phyloP scores from a whole-genome alignment of 2,888 invertebrate species.

The Lasioglossum pauxillum region DNA sequence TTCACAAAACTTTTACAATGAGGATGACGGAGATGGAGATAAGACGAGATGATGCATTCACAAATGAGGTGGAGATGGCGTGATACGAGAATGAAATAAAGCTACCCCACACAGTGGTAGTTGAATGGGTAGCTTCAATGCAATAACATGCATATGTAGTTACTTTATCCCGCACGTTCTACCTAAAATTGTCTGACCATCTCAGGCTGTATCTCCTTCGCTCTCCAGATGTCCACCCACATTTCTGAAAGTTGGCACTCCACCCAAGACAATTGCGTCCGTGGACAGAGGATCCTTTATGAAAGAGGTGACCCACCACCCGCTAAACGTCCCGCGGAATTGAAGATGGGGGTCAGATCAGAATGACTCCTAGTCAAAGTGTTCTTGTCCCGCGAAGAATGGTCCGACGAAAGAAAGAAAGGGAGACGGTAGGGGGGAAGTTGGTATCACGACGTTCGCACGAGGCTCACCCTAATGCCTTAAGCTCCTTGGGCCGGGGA shows the following conservation, averaged over 20 bases:
- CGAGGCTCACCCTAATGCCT: constrained; percentile 75
- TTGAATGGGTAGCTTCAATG: too few relatives aligned
- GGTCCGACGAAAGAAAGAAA: constrained; percentile 20
- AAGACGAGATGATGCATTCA: too few relatives aligned
- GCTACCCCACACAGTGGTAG: too few relatives aligned
- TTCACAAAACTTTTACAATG: too few relatives aligned
- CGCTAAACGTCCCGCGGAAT: neutral
- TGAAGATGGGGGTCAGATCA: neutral
- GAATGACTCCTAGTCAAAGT: neutral
- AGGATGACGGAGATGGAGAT: too few relatives aligned
- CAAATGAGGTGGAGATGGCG: too few relatives aligned
- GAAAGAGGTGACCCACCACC: neutral
- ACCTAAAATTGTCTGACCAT: neutral
- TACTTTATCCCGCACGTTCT: neutral
- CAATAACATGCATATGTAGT: neutral
- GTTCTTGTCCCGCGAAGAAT: constrained; percentile 14
- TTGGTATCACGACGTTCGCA: constrained; percentile 64
- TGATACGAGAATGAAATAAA: too few relatives aligned
- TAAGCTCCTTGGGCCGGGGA: constrained; percentile 78
- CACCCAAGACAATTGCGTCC: neutral
- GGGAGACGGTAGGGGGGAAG: constrained; percentile 3
- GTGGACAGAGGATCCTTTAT: neutral
- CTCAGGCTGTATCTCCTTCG: neutral
- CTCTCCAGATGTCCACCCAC: neutral
- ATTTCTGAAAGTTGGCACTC: neutral